Percentiles rank a stretch among this genome's conserved stretches.
Evolutionary conservation across 2,113 vertebrate species (phyloP).

Genomic region (Harpagus bidentatus): DNA sequence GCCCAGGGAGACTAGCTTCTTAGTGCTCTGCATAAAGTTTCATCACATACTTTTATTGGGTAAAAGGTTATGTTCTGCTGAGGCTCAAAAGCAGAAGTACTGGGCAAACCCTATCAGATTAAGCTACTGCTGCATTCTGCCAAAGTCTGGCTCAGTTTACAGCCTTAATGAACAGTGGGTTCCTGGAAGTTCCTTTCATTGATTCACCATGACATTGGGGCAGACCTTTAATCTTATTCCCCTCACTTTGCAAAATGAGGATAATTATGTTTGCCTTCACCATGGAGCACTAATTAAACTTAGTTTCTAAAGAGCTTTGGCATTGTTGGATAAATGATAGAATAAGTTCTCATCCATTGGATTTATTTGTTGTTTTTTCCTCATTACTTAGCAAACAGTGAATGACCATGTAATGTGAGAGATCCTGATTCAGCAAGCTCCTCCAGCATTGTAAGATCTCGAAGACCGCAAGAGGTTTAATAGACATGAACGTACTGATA

Average conservation of each 20-base stretch:
- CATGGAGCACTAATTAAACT: neutral
- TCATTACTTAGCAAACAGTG: neutral
- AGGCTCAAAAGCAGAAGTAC: neutral
- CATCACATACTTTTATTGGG: neutral
- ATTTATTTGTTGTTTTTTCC: neutral
- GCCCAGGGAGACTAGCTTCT: neutral
- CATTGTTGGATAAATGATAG: neutral
- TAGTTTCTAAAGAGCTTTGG: neutral
- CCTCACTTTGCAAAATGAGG: neutral
- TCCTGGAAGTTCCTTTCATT: neutral
- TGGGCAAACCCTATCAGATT: neutral
- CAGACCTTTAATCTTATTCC: neutral
- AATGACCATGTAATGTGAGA: neutral
- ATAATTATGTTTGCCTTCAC: neutral
- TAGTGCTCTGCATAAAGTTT: neutral
- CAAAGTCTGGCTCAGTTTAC: neutral
- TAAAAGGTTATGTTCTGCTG: neutral
- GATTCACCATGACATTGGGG: neutral
- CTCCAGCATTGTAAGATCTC: neutral
- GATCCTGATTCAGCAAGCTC: constrained; percentile 9
- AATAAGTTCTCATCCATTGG: neutral
- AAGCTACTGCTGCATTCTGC: neutral
- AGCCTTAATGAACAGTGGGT: neutral
- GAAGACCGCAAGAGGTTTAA: neutral
- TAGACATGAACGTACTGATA: neutral